Evolutionary conservation across 2,797 vertebrate genomes (phyloP), one percentile per base, ranked within the genome.

Genomic region (Pantherophis vulpinus): DNA sequence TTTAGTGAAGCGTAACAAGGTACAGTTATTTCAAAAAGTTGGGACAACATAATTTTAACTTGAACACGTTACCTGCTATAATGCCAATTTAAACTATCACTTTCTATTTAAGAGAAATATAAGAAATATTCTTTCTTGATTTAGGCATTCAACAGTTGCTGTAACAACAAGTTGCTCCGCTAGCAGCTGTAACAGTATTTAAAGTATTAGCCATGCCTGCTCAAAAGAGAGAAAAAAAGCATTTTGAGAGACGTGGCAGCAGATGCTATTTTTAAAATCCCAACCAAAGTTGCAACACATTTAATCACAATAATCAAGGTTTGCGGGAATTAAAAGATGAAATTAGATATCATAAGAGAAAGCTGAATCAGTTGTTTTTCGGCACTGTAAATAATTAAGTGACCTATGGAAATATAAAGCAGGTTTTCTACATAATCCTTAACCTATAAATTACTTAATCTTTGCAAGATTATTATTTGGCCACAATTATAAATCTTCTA

Each of bases 51-150:
- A 90, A 92, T 96, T 96, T 97, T 94, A 96, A 93, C 94, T 96
- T 96, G 74, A 96, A 97, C 95, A 96, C 91, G 14, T 96, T 96
- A 95, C 95, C 93, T 96, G 89, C 89, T 94, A 87, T 94, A 95
- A 95, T 94, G 96, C 97, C 97, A 97, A 96, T 97, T 97, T 94
- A 97, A 97, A 97, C 96, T 97, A 97, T 95, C 94, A 61, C 59
- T 97, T 97, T 96, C 94, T 96, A 94, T 90, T 94, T 92, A 94
- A 25, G 92, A 95, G 92, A 95, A 94, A 95, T 91, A 93, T 93
- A 94, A 87, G 93, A 93, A 95, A 94, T 96, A 95, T 95, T 94
- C 92, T 96, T 93, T 88, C 86, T 66, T 95, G 95, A 95, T 96
- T 96, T 96, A 97, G 94, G 94, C 93, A 95, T 92, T 96, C 94